Evolutionary conservation across 2,888 invertebrate genomes (phyloP).

Genomic region (Dolomedes plantarius): DNA sequence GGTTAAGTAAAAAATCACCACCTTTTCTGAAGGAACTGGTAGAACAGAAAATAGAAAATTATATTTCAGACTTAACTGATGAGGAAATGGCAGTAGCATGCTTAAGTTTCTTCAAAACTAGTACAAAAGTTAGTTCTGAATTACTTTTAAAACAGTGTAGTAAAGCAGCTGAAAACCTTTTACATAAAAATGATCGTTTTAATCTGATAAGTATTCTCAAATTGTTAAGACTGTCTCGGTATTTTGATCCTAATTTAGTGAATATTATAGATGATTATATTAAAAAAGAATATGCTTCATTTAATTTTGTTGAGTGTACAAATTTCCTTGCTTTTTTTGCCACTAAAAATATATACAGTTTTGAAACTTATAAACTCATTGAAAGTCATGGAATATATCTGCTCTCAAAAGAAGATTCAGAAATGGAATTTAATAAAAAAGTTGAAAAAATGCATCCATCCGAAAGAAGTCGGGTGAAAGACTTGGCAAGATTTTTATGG

Average conservation of each 20-base stretch:
- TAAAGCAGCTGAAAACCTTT: slow-evolving; percentile 33
- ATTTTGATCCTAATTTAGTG: slow-evolving; percentile 35
- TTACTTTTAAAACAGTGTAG: slow-evolving; percentile 17
- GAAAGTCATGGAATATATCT: slow-evolving; percentile 25
- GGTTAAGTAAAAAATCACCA: slow-evolving; percentile 39
- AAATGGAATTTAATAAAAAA: background rate
- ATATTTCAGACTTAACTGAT: slow-evolving; percentile 24
- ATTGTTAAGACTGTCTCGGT: slow-evolving; percentile 33
- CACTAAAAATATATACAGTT: slow-evolving; percentile 42
- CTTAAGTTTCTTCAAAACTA: slow-evolving; percentile 58
- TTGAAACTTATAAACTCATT: slow-evolving; percentile 28
- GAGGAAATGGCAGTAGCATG: slow-evolving; percentile 53
- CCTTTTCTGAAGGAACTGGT: slow-evolving; percentile 47
- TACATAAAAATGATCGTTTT: slow-evolving; percentile 45
- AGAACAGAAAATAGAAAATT: slow-evolving; percentile 36
- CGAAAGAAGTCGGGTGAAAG: slow-evolving; percentile 50
- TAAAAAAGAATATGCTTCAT: slow-evolving; percentile 20
- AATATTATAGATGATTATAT: slow-evolving; percentile 25
- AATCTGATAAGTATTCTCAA: slow-evolving; percentile 57
- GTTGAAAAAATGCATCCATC: slow-evolving; percentile 36
- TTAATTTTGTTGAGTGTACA: slow-evolving; percentile 64
- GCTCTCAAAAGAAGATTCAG: slow-evolving; percentile 23
- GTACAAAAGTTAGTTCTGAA: slow-evolving; percentile 34
- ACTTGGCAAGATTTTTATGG: slow-evolving; percentile 69
- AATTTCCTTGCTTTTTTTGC: slow-evolving; percentile 69